Conservation (phyloP, 1,140 invertebrate species). For the Pachypsylla venusta region DNA sequence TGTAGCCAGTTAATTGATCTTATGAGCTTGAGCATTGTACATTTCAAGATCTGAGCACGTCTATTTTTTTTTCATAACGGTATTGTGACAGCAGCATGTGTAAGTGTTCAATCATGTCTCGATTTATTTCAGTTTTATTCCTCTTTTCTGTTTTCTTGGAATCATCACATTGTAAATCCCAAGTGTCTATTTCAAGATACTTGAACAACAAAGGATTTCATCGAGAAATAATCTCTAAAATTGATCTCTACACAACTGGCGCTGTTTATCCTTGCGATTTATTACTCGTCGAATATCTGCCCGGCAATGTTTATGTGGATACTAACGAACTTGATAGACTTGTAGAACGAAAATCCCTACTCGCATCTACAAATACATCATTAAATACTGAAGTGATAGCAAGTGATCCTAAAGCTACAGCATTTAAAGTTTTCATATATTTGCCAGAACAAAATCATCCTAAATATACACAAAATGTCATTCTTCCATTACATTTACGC, state of each 20-base stretch:
- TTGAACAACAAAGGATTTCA: neutral
- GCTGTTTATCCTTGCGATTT: neutral
- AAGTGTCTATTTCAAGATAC: neutral
- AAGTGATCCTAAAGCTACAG: neutral
- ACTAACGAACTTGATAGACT: neutral
- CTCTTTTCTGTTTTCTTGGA: no score
- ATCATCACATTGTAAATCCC: neutral
- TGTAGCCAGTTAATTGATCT: no score
- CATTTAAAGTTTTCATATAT: neutral
- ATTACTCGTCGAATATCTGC: neutral
- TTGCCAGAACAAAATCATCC: neutral
- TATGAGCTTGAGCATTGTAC: no score
- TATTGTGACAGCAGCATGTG: no score
- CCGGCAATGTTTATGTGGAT: neutral
- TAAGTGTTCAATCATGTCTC: no score
- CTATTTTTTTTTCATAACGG: no score
- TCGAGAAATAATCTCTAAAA: neutral
- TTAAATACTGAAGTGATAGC: neutral
- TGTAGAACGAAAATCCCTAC: neutral
- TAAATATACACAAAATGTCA: neutral
- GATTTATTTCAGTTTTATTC: no score
- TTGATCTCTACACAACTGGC: neutral
- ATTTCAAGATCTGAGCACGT: no score
- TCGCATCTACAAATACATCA: neutral
- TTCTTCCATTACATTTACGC: constrained; percentile 1